Conservation (phyloP, 2,113 vertebrate genomes). For the Rafetus swinhoei region DNA sequence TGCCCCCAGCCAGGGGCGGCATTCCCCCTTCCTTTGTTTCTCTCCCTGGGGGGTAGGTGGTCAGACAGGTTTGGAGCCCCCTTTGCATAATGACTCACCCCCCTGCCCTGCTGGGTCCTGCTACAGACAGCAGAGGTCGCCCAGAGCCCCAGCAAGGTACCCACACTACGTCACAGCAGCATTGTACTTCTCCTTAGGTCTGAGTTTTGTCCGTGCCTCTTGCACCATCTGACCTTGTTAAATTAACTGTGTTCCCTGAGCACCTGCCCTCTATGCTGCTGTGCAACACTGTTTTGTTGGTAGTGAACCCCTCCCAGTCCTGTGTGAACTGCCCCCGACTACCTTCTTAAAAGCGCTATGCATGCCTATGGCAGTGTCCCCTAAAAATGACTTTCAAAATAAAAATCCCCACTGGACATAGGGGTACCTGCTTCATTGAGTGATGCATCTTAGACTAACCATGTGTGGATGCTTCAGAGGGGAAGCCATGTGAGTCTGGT, state of each 20-base stretch:
- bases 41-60: no score
- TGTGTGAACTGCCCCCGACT: neutral
- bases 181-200: neutral
- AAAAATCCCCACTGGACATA: neutral
- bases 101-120: no score
- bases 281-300: neutral
- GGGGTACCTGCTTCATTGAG: neutral
- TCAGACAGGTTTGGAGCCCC: no score
- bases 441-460: neutral
- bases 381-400: neutral
- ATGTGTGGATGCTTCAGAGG: no score
- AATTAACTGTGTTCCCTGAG: neutral
- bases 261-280: neutral
- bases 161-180: no score
- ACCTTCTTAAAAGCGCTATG: neutral
- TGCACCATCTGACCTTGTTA: neutral
- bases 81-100: no score
- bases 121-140: no score
- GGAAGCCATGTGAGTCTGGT: no score
- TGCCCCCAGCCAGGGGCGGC: no score
- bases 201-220: neutral
- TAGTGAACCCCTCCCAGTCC: neutral
- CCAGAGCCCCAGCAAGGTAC: no score
- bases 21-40: no score
- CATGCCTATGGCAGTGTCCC: neutral